Evolutionary conservation across 2,113 vertebrate species (phyloP).

Genomic region (Canis aureus): DNA sequence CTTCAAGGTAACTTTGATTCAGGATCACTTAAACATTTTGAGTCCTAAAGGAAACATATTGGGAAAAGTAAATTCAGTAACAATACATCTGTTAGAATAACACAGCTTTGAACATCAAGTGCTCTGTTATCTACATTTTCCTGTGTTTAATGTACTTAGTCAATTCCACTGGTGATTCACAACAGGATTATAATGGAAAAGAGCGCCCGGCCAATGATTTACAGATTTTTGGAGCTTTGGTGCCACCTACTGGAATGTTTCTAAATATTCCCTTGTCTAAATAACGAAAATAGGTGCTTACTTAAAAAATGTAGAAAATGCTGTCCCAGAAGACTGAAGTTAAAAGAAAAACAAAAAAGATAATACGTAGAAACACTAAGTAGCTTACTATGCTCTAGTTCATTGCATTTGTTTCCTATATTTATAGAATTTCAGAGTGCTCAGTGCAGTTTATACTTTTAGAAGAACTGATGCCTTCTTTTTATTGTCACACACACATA

Average conservation of each 20-base stretch:
- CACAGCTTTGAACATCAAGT: conserved; percentile 68
- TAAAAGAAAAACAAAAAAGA: not conserved
- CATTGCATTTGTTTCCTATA: not conserved
- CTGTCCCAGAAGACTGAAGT: not conserved
- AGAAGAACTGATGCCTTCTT: not conserved
- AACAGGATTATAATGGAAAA: not conserved
- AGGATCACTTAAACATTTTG: conserved; percentile 31
- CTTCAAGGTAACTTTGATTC: conserved; percentile 73
- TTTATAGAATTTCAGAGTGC: not conserved
- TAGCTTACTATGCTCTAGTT: not conserved
- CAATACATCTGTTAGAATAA: conserved; percentile 58
- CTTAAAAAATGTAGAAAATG: not conserved
- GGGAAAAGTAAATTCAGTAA: conserved; percentile 70
- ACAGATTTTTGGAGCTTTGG: conserved; percentile 79
- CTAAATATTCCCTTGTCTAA: conserved; percentile 19
- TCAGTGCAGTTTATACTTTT: not conserved
- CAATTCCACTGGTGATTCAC: conserved; percentile 49
- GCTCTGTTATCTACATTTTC: conserved; percentile 61
- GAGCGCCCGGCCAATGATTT: not conserved
- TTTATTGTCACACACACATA: not conserved
- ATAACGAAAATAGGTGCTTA: not conserved
- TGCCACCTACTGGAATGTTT: conserved; percentile 87
- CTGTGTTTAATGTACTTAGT: conserved; percentile 56
- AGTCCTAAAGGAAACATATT: conserved; percentile 49
- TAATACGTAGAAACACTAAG: not conserved